Percentiles rank a stretch among this genome's conserved stretches.
Conservation (phyloP, 2,888 invertebrate genomes). For the Amblyjoppa proteus region DNA sequence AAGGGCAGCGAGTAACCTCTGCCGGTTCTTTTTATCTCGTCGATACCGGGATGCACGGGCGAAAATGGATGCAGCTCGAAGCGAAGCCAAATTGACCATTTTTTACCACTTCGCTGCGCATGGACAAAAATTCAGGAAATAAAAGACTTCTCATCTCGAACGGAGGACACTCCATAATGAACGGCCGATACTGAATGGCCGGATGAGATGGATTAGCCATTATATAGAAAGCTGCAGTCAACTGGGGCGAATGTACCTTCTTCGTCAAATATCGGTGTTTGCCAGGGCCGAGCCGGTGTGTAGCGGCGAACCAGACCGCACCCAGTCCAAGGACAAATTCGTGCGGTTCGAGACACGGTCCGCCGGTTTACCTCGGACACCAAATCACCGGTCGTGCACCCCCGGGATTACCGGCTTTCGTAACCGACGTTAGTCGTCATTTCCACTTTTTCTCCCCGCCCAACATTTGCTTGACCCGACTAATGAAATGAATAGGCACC, state of each 20-base stretch:
- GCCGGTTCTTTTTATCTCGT: not conserved
- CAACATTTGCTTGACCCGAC: not conserved
- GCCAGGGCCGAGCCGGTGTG: not conserved
- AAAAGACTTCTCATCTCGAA: too few relatives aligned
- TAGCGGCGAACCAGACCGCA: conserved; percentile 53
- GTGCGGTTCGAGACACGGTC: conserved; percentile 52
- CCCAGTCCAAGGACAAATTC: conserved; percentile 61
- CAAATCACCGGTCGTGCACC: conserved; percentile 54
- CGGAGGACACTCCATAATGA: not conserved
- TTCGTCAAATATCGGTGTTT: conserved; percentile 12
- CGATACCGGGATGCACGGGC: too few relatives aligned
- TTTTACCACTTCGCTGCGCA: too few relatives aligned
- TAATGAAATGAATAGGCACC: not conserved
- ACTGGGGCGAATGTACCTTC: not conserved
- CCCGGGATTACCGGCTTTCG: conserved; percentile 31
- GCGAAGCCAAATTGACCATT: not conserved
- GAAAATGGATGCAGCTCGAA: not conserved
- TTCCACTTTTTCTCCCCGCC: conserved; percentile 30
- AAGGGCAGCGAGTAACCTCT: not conserved
- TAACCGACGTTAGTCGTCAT: conserved; percentile 59
- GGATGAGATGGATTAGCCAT: not conserved
- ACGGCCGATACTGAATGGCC: not conserved
- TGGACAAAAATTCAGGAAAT: too few relatives aligned
- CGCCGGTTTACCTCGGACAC: conserved; percentile 59
- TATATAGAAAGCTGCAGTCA: not conserved